Base-by-base conservation (phyloP, 2,797 vertebrate genomes). In the Gadopsis bispinosus region DNA sequence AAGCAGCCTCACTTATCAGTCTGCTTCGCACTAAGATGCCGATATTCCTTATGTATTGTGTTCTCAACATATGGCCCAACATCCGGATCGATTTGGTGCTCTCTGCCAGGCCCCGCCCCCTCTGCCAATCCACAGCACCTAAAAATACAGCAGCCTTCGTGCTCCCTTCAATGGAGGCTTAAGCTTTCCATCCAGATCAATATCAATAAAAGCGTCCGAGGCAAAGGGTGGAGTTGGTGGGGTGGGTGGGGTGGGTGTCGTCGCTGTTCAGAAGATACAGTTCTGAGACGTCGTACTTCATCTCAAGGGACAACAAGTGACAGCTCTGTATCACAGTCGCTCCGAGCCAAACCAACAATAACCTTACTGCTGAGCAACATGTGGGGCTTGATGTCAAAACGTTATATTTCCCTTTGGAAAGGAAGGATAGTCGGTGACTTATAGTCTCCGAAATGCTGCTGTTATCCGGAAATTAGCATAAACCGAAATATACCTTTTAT, bases 111-210 rank as follows among this genome's bases (percentile, higher is more conserved):
- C 53, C 37, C 61, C 60, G 3, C 61, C 78, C 65, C 68, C 41
- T 0, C 77, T 33, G 72, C 75, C 64, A 5, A 69, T 82, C 26
- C 54, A 77, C 75, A 9, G 53, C 0, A 0, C 26, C 84, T 86
- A 88, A 88, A 89, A 89, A 83, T 89, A 90, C 14, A 69, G 56
- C 75, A 3, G 69, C 80, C 61, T 80, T 65, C 69, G 51, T 9
- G 3, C 48, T 77, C n/a, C 7, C 66, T 56, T 83, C 77, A 50
- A 14, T 48, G 69, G 63, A 85, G 77, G 80, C 79, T n/a, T 48
- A 26, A 60, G 74, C 76, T 65, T 9, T 83, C 10, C 39, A 60
- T 63, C 53, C 9, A 14, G 48, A 77, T 77, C 81, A 48, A 76
- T 80, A 79, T 83, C 75, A 81, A 73, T 77, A 64, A 81, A 73